Base-by-base conservation (phyloP, 2,888 invertebrate species). In the Fabriciana adippe region DNA sequence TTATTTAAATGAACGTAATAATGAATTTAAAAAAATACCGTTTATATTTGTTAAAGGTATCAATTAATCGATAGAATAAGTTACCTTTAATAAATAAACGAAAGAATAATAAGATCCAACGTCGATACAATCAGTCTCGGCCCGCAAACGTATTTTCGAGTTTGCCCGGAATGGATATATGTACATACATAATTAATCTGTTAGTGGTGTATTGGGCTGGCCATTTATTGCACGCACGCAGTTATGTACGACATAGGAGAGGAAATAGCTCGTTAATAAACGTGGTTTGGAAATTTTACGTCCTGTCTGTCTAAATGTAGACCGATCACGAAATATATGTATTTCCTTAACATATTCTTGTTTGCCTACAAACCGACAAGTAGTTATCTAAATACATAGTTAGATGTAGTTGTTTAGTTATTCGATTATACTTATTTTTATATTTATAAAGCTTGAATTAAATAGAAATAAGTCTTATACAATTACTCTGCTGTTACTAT, bases 131-230 rank as follows among this genome's bases (percentile, higher is more conserved):
- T 62, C 53, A 61, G 57, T 11, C 59, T 67, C 64, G 55, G 59
- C 71, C 65, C 63, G 69, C 64, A 51, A 63, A 70, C 68, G 66
- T 70, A 72, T 74, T 73, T 72, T 76, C 76, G 78, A 76, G 79
- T 77, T 79, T 76, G 75, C 73, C 71, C 68, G 69, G 77, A 78
- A 84, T 79, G 77, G 78, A 72, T 70, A 63, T 73, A 85, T 83
- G 82, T 81, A 84, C 82, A 84, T 85, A 80, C 83, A 83, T 85
- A 84, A 85, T 83, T 80, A 81, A 84, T 81, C 70, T 71, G 67
- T 48, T 68, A 69, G 71, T 71, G 72, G 77, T 71, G 74, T 79
- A 78, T 76, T 76, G 72, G 68, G 73, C 60, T 61, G 66, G 67
- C 69, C 68, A 72, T 70, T 71, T 69, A 66, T 63, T 67, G 68